phyloP scores from a whole-genome alignment of 2,113 vertebrate species.

The Trichomycterus rosablanca region DNA sequence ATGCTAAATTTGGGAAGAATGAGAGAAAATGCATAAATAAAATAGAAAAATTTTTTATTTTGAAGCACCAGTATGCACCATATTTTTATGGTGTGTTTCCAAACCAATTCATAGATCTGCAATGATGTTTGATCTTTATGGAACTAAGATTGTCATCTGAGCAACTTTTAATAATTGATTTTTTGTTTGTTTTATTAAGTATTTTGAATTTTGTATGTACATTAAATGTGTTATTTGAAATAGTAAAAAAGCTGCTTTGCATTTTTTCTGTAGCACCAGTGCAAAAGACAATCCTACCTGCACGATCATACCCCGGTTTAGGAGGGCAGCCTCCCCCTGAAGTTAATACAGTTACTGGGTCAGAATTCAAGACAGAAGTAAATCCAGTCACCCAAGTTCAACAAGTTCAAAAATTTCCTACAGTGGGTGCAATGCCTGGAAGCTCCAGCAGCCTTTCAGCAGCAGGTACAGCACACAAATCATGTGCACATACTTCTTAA shows the following conservation, averaged over 20 bases:
- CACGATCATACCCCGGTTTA: conserved; percentile 13
- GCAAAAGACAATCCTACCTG: conserved; percentile 33
- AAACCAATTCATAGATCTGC: too few species aligned
- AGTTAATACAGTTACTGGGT: not conserved
- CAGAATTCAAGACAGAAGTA: not conserved
- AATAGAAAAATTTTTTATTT: too few species aligned
- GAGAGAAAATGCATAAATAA: too few species aligned
- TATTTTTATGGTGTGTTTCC: too few species aligned
- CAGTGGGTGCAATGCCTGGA: not conserved
- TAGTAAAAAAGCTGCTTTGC: too few species aligned
- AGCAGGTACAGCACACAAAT: conserved; percentile 6
- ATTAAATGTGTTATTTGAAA: not conserved
- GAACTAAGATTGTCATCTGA: too few species aligned
- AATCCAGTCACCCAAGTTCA: conserved; percentile 17
- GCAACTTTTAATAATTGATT: too few species aligned
- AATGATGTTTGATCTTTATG: too few species aligned
- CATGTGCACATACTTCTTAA: not conserved
- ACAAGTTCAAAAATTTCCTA: conserved; percentile 24
- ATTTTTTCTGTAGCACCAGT: conserved; percentile 36
- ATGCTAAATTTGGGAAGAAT: too few species aligned
- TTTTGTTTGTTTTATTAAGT: too few species aligned
- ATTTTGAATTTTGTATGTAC: not conserved
- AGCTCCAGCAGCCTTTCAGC: not conserved
- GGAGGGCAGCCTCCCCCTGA: not conserved
- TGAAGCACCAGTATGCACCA: too few species aligned